A percentile compares a stretch with the other conserved stretches of the same genome.
phyloP scores from a whole-genome alignment of 2,113 vertebrate species.

The Alouatta palliata region DNA sequence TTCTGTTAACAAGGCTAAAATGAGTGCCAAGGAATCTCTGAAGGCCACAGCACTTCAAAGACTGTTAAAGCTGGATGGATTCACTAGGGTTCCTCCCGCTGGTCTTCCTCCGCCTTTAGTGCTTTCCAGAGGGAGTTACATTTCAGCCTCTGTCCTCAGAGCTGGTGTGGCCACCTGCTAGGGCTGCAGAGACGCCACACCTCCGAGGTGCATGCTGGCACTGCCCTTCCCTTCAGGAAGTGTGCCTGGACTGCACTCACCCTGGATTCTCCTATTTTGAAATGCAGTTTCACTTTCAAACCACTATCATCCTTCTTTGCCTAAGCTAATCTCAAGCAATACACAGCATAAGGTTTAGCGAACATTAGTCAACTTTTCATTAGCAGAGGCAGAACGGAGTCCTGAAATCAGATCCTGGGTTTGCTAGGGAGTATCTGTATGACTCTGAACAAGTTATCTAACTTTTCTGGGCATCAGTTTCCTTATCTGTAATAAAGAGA shows the following conservation, averaged over 20 bases:
- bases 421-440: background rate
- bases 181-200: background rate
- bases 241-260: background rate
- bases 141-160: background rate
- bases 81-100: background rate
- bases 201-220: background rate
- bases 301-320: background rate
- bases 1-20: conserved; percentile 79
- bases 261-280: background rate
- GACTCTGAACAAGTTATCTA: background rate
- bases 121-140: background rate
- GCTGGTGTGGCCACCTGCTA: background rate
- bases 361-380: background rate
- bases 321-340: background rate
- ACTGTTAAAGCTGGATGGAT: background rate
- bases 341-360: background rate
- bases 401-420: background rate
- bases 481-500: background rate
- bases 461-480: background rate
- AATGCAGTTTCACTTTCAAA: background rate
- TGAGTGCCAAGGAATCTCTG: conserved; percentile 73
- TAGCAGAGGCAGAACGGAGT: background rate
- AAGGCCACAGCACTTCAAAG: conserved; percentile 73
- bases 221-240: background rate
- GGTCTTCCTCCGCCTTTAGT: background rate